A percentile compares a stretch with the other conserved stretches of the same genome.
These are phyloP conservation scores for Petrosia ficiformis DNA, from an alignment of 37 sponge, comb jelly and placozoan species.

Conservation along the genomic window DNA sequence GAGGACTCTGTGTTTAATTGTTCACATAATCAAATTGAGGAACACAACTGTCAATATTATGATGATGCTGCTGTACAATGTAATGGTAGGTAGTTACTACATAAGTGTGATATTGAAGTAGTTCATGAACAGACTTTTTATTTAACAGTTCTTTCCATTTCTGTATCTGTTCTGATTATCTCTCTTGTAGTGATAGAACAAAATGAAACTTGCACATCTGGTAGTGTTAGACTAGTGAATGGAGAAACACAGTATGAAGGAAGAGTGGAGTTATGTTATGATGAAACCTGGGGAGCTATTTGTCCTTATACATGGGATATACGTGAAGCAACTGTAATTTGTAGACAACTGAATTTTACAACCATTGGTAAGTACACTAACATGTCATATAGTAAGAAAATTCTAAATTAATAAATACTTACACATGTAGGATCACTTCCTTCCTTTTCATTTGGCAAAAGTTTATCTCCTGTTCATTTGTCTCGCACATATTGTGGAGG, in stretches of 20 bases:
- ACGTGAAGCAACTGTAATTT: slow-evolving; percentile 6
- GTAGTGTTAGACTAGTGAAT: slow-evolving; percentile 4
- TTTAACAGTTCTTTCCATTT: too few relatives aligned
- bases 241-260: slow-evolving; percentile 12
- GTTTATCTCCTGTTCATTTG: neutral
- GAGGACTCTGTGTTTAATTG: slow-evolving; percentile 5
- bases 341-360: neutral
- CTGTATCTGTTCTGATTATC: too few relatives aligned
- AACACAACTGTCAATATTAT: slow-evolving; percentile 1
- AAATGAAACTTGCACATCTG: neutral
- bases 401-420: neutral
- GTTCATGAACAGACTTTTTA: neutral
- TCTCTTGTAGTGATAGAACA: neutral
- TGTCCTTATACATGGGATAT: neutral
- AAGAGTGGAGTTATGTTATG: neutral
- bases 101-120: neutral
- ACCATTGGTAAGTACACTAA: neutral
- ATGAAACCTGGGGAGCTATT: neutral
- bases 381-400: neutral
- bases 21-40: neutral
- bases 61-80: neutral
- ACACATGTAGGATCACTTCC: neutral
- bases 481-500: neutral
- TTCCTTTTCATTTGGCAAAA: neutral
- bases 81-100: neutral